Percentiles rank a stretch among this genome's conserved stretches.
phyloP scores from a whole-genome alignment of 2,888 invertebrate genomes.

The Pammene aurita region DNA sequence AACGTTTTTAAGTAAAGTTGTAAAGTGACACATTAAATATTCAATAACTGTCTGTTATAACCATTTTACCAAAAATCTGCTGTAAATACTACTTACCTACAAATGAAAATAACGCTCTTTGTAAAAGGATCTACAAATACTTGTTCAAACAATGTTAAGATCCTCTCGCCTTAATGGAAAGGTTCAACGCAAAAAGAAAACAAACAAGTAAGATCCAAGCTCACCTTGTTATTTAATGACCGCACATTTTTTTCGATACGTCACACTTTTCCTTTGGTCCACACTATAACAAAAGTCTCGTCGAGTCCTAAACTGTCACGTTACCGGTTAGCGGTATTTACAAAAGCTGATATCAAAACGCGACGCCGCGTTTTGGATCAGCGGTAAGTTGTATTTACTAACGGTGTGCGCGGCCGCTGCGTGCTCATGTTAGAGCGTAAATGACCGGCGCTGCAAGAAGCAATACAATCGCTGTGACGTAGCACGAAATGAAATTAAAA shows the following conservation, averaged over 20 bases:
- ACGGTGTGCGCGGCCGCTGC: conserved; percentile 61
- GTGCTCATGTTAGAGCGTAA: conserved; percentile 71
- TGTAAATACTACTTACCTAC: neutral
- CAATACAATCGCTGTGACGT: conserved; percentile 69
- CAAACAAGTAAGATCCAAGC: conserved; percentile 56
- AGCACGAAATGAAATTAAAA: conserved; percentile 74
- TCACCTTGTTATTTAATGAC: conserved; percentile 71
- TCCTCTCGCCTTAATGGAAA: conserved; percentile 34
- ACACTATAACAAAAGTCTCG: conserved; percentile 30
- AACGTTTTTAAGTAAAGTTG: too few species aligned
- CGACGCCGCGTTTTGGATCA: conserved; percentile 50
- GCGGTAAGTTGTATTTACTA: conserved; percentile 28
- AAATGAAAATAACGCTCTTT: conserved; percentile 7
- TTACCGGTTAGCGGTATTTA: conserved; percentile 50
- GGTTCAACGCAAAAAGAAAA: conserved; percentile 51
- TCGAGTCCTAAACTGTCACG: conserved; percentile 53
- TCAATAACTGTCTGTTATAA: neutral
- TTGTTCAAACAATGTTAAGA: conserved; percentile 34
- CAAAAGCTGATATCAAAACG: conserved; percentile 54
- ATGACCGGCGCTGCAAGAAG: conserved; percentile 63
- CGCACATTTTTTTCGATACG: conserved; percentile 66
- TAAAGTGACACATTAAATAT: too few species aligned
- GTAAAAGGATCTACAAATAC: conserved; percentile 28
- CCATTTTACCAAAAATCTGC: neutral
- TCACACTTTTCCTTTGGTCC: conserved; percentile 44